Base-by-base conservation (phyloP, 2,113 vertebrate genomes). In the Malurus alboscapulatus region DNA sequence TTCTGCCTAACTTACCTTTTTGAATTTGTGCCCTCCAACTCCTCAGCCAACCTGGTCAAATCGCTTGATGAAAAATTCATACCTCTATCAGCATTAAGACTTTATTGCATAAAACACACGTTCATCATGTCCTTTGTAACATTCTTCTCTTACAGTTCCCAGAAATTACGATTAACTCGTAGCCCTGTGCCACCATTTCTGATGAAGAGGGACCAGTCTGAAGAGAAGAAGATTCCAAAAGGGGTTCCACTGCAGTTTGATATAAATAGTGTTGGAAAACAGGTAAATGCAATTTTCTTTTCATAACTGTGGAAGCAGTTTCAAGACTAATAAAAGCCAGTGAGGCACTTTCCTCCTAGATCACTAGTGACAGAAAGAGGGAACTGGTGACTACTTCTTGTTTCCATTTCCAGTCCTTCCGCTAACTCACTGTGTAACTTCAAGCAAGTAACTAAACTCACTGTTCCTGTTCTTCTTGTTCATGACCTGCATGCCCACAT, bases 191-290 rank as follows among this genome's bases (percentile, higher is more conserved):
- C 96, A 14, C 96, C 97, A 3, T 96, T 98, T 82, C 96, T 98
- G 12, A 91, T 97, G 91, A 98, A 98, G 92, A 95, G 96, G 72
- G 98, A 98, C 1, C 98, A 96, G 1, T 94, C 98, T 25, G 98
- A 99, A 95, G 98, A 97, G 96, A 99, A 99, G 88, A 98, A 98
- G 94, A 82, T 98, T 66, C 99, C 99, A 32, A 99, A 99, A 98
- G 99, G 99, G 20, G 99, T 99, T 32, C 97, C 98, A 16, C 89
- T 99, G 87, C 98, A 99, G 85, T 99, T 99, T 96, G 99, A 99
- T 94, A 99, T 99, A 88, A 99, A 99, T 96, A 99, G 99, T 88
- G 99, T 99, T 72, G 98, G 98, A 73, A 99, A 99, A 96, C 99
- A 99, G 97, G 99, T 99, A 97, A 97, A 75, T 78, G 45, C 38